These are phyloP conservation scores for Tupaia tana DNA, from an alignment of 2,113 vertebrate genomes.

Conservation along the genomic window DNA sequence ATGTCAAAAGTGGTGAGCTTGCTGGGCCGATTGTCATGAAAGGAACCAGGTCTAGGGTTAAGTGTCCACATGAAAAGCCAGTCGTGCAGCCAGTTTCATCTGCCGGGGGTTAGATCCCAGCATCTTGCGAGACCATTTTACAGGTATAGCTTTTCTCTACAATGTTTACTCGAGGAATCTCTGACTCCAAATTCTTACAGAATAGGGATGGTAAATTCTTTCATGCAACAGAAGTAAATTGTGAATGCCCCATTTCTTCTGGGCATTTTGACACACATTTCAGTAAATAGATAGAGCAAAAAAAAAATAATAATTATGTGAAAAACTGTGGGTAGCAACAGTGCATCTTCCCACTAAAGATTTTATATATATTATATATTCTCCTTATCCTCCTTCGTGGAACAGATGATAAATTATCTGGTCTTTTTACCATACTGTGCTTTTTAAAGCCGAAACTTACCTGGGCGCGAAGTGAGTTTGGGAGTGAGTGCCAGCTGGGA, in stretches of 20 bases:
- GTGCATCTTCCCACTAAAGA: background rate
- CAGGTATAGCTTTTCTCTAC: background rate
- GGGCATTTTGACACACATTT: background rate
- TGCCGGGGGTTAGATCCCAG: background rate
- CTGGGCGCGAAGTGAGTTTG: background rate
- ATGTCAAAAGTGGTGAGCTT: background rate
- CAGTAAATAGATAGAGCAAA: background rate
- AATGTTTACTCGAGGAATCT: background rate
- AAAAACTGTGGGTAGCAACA: background rate
- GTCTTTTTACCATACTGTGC: background rate
- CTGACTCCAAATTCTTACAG: background rate
- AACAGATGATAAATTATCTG: background rate
- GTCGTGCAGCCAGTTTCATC: background rate
- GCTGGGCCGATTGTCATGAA: background rate
- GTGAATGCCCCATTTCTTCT: background rate
- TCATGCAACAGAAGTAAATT: background rate
- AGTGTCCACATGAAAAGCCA: background rate
- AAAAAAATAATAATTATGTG: background rate
- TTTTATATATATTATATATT: background rate
- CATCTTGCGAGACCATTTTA: background rate
- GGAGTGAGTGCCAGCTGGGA: background rate
- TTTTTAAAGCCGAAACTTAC: constrained; percentile 45
- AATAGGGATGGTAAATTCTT: background rate
- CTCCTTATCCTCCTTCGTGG: background rate
- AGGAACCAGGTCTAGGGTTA: background rate